These are phyloP conservation scores for Chaetophractus vellerosus DNA, from an alignment of 2,797 vertebrate genomes.

Conservation along the genomic window DNA sequence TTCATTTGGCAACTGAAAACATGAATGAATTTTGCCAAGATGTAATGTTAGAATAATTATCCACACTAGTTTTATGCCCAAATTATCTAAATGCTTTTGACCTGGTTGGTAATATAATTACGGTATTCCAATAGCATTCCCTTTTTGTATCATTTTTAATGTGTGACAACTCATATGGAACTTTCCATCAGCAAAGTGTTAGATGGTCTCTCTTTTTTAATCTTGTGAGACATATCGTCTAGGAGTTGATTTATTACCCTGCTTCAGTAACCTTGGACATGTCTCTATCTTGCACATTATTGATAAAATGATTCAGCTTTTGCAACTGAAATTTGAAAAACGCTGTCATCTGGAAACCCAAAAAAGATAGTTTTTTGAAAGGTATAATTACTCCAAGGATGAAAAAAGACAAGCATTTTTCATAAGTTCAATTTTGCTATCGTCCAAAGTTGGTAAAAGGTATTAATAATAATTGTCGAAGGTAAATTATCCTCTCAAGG, in stretches of 20 bases:
- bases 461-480: constrained; percentile 84
- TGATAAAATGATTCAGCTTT: constrained; percentile 81
- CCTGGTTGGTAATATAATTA: neutral
- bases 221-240: constrained; percentile 65
- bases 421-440: constrained; percentile 76
- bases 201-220: constrained; percentile 77
- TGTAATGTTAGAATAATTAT: constrained; percentile 64
- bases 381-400: constrained; percentile 79
- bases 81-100: constrained; percentile 52
- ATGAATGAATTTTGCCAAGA: constrained; percentile 42
- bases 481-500: constrained; percentile 81
- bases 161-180: constrained; percentile 22
- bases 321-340: constrained; percentile 79
- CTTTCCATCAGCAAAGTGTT: constrained; percentile 66
- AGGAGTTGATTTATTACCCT: constrained; percentile 81
- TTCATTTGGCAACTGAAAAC: constrained; percentile 54
- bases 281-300: constrained; percentile 80
- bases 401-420: constrained; percentile 79
- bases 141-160: constrained; percentile 71
- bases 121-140: neutral
- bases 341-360: constrained; percentile 60
- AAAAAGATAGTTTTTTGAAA: constrained; percentile 80
- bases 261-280: constrained; percentile 83
- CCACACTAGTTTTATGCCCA: constrained; percentile 35
- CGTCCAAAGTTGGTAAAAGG: constrained; percentile 73